phyloP scores from a whole-genome alignment of 2,797 vertebrate genomes.

The Podargus strigoides region DNA sequence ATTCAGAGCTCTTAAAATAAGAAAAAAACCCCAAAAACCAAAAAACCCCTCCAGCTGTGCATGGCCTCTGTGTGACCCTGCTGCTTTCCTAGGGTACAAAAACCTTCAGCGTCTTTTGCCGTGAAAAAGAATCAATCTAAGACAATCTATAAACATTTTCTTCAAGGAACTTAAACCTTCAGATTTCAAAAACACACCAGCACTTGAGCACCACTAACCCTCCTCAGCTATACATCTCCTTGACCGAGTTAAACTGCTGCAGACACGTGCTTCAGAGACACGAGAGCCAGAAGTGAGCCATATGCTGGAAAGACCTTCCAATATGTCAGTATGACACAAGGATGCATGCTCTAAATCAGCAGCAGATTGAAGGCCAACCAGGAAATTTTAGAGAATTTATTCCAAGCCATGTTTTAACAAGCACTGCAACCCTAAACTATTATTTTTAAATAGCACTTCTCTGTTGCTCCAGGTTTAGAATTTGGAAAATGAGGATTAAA shows the following conservation, averaged over 20 bases:
- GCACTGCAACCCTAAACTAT: background rate
- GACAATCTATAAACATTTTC: background rate
- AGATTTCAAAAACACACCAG: background rate
- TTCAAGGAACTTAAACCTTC: background rate
- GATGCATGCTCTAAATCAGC: background rate
- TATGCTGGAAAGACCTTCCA: background rate
- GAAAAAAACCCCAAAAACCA: too few species aligned
- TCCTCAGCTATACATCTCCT: background rate
- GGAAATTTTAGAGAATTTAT: background rate
- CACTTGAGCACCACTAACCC: background rate
- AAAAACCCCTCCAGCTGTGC: rapidly evolving
- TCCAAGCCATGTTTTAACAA: background rate
- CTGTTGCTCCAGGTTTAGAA: background rate
- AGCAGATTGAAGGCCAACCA: background rate
- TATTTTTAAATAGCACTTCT: background rate
- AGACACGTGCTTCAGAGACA: background rate
- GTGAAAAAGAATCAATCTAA: background rate
- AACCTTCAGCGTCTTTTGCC: background rate
- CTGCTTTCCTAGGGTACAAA: background rate
- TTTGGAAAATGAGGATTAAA: background rate
- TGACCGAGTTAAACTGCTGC: background rate
- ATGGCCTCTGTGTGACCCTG: background rate
- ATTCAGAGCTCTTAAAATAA: background rate
- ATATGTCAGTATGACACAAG: background rate
- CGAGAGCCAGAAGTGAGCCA: background rate